Percentiles rank a stretch among this genome's conserved stretches.
Evolutionary conservation across 2,113 vertebrate genomes (phyloP).

Genomic region (Bubalus kerabau): DNA sequence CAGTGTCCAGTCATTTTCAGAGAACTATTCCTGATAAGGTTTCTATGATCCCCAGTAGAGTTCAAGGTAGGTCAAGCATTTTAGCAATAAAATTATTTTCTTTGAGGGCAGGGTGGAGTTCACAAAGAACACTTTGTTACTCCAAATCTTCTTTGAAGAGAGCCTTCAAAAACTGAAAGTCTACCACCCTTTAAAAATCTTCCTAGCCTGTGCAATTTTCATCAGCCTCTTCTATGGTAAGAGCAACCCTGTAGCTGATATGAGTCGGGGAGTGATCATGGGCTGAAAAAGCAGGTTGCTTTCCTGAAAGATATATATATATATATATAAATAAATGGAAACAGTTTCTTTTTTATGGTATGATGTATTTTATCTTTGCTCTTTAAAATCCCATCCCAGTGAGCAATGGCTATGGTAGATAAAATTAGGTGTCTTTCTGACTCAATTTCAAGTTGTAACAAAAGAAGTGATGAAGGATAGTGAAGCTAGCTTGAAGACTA

Average conservation of each 20-base stretch:
- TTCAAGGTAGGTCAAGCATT: not conserved
- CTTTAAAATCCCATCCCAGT: not conserved
- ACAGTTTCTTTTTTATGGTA: not conserved
- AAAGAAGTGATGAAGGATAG: not conserved
- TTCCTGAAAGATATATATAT: not conserved
- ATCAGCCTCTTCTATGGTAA: not conserved
- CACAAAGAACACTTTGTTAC: not conserved
- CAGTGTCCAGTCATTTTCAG: not conserved
- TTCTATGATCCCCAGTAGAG: not conserved
- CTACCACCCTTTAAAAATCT: not conserved
- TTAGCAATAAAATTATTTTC: slow-evolving; percentile 1
- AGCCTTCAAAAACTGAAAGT: not conserved
- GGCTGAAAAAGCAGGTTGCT: not conserved
- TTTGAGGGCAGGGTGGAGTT: not conserved
- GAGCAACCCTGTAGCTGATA: not conserved
- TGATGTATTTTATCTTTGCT: not conserved
- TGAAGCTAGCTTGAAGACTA: not conserved
- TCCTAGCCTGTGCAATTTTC: not conserved
- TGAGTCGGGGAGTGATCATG: rapidly evolving
- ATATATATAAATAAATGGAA: not conserved
- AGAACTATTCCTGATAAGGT: not conserved
- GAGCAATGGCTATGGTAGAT: not conserved
- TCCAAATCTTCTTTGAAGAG: not conserved
- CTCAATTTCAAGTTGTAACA: not conserved
- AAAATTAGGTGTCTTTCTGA: not conserved